Evolutionary conservation across 2,888 invertebrate species (phyloP), one percentile per base, ranked within the genome.

Genomic region (Ormyrus labotus): DNA sequence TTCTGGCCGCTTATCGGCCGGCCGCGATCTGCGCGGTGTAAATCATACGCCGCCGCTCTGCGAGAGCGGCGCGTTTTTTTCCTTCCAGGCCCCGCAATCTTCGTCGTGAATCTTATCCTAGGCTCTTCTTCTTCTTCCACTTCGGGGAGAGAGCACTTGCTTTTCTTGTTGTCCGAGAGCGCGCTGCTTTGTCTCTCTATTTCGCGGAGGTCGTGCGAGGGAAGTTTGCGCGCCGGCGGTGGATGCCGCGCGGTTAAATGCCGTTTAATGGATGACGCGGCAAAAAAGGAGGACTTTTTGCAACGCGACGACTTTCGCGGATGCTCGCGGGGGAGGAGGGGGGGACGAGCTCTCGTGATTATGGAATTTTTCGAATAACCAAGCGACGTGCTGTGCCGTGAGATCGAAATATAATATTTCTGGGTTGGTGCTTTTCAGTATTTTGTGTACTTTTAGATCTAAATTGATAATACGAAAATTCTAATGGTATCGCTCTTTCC

Each of bases 81-180:
- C 7, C 2, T 50, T 47, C 51, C 47, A 45, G 65, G 67, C 45
- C 19, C 45, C n/a, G 63, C 58, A 68, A 88, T 88, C 87, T 86
- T 84, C 83, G 83, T 85, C 87, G 87, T 88, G 88, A 88, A 89
- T 88, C 88, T 88, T 87, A 86, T 86, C 86, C 84, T 69, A 70
- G 61, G 55, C 60, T 64, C 63, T 10, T 74, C 61, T 53, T 79
- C 58, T 51, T 47, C 51, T 8, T 70, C 45, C 13, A 64, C 50
- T 50, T 34, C 51, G 53, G 57, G 47, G 34, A 34, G 34, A 4
- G 34, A 34, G 34, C 34, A 34, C 65, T 60, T 9, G 61, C 5
- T n/a, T 45, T 55, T 53, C 53, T 61, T 48, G 53, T 55, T 34
- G 34, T 34, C 34, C 50, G 34, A 34, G 34, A 2, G 34, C 51